Conservation (phyloP, 1,140 invertebrate genomes). For the Drosophila novamexicana region DNA sequence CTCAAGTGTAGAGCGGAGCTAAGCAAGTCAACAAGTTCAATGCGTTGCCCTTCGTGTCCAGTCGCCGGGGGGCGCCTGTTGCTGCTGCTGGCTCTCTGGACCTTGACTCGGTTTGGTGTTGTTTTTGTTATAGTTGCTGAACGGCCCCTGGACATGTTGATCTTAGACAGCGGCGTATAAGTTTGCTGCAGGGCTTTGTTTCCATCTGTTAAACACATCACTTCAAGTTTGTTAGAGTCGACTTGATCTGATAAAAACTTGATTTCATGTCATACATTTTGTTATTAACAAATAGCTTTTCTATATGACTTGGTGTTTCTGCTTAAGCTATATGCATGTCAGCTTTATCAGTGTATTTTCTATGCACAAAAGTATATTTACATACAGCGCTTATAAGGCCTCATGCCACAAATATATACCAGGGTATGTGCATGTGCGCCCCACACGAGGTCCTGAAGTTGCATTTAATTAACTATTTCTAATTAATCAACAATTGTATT, state of each 20-base stretch:
- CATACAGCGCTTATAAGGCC: too few species aligned
- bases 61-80: constrained; percentile 43
- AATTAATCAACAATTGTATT: constrained; percentile 8
- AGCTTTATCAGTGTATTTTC: background rate
- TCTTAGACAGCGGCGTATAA: constrained; percentile 31
- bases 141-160: constrained; percentile 12
- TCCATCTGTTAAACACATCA: constrained; percentile 9
- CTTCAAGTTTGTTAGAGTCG: constrained; percentile 20
- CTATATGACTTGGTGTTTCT: background rate
- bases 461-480: constrained; percentile 15
- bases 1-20: constrained; percentile 45
- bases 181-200: constrained; percentile 22
- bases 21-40: constrained; percentile 61
- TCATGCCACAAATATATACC: too few species aligned
- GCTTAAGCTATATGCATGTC: background rate
- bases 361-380: background rate
- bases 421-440: too few species aligned
- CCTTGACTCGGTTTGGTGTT: constrained; percentile 33
- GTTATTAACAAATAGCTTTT: background rate
- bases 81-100: constrained; percentile 15
- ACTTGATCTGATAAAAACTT: constrained; percentile 1
- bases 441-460: background rate
- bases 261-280: background rate
- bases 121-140: constrained; percentile 11
- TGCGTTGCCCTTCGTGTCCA: constrained; percentile 45